Base-by-base conservation (phyloP, 1,140 invertebrate genomes). In the Theocolax elegans region DNA sequence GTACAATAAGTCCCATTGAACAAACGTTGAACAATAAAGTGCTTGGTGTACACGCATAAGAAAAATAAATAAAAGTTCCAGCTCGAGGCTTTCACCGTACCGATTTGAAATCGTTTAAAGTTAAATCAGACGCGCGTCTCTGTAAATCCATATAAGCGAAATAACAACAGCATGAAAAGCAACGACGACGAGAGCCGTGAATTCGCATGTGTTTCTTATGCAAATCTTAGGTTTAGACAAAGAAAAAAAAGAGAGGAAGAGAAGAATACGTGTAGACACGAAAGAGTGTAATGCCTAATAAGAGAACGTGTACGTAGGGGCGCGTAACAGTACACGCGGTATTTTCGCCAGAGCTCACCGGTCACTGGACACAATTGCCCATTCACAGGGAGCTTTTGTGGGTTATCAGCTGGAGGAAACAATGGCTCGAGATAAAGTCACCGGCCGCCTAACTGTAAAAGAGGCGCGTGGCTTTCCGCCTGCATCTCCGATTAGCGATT, bases 401-500 rank as follows among this genome's bases (percentile, higher is more conserved):
- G 58, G 67, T 62, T 60, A 68, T 68, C 67, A 68, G 66, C 31
- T 17, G 40, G 19, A 38, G 42, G 23, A 58, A 67, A 68, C 67
- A 68, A 68, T 68, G 58, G 56, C 13, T n/a, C n/a, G 56, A 68
- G 67, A 68, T 68, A 62, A 68, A 62, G 67, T 35, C 56, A n/a
- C n/a, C n/a, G n/a, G n/a, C 12, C 65, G n/a, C 25, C 7, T 65
- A 65, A 65, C 62, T 65, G 62, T 65, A 65, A 17, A 53, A 6
- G 13, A 29, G 44, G 29, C 25, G 3, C 2, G 59, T 17, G 12
- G 12, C 12, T 9, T 25, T 25, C 13, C 21, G 35, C 40, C 25
- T 6, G 40, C 40, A 23, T 40, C 46, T 17, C 21, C 58, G 56
- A 59, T 59, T 59, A 59, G 38, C 35, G 40, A 42, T 59, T 59